phyloP scores from a whole-genome alignment of 2,113 vertebrate species.

The Pseudopodoces humilis region DNA sequence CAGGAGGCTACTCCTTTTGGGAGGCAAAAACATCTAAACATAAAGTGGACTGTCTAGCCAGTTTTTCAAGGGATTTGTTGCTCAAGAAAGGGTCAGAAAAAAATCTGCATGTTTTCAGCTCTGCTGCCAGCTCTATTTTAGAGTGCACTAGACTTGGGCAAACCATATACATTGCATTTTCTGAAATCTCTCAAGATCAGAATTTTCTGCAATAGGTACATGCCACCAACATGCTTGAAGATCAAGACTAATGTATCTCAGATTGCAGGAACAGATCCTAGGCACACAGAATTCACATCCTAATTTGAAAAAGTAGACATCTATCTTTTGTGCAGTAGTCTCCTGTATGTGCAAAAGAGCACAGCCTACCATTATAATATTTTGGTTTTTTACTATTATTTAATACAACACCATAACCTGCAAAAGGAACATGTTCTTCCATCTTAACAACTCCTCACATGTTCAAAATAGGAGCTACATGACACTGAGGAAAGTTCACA shows the following conservation, averaged over 20 bases:
- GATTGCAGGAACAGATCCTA: neutral
- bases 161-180: neutral
- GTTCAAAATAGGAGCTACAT: neutral
- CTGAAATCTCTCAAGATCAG: neutral
- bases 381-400: neutral
- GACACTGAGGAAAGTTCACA: neutral
- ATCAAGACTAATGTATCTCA: neutral
- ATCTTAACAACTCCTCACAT: neutral
- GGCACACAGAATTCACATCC: neutral
- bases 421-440: neutral
- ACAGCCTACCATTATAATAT: neutral
- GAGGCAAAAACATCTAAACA: neutral
- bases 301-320: neutral
- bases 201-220: neutral
- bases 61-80: neutral
- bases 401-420: neutral
- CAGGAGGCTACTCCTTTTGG: neutral
- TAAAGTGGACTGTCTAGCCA: neutral
- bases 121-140: neutral
- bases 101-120: neutral
- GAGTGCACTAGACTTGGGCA: accelerated
- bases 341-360: neutral
- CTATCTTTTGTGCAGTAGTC: neutral
- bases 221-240: neutral
- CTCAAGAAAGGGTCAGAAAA: neutral